A percentile compares a stretch with the other conserved stretches of the same genome.
Conservation (phyloP, 2,113 vertebrate genomes). For the Baryphthengus martii region DNA sequence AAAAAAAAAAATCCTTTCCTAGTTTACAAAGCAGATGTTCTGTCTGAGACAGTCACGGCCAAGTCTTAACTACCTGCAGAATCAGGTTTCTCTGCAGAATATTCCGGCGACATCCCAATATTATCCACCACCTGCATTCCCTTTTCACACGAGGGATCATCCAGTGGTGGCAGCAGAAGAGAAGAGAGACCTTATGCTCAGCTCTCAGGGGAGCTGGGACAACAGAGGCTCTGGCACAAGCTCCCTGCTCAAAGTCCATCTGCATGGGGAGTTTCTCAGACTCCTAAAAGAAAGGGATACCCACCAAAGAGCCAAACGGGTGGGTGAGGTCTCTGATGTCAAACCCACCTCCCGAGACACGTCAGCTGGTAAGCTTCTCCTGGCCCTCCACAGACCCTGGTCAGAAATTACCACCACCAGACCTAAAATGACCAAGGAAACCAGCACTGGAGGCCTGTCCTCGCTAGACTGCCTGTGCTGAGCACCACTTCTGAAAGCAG, state of each 20-base stretch:
- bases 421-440: background rate
- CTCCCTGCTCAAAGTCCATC: background rate
- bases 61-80: background rate
- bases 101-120: rapidly evolving
- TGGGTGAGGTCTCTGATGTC: background rate
- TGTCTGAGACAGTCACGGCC: background rate
- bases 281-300: background rate
- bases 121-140: background rate
- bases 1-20: background rate
- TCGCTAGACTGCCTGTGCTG: background rate
- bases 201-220: background rate
- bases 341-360: background rate
- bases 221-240: rapidly evolving
- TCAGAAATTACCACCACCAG: background rate
- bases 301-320: too few relatives aligned
- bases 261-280: background rate
- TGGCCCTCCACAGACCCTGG: background rate
- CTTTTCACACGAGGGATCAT: too few relatives aligned
- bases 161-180: too few relatives aligned
- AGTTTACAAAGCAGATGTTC: background rate
- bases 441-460: background rate
- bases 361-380: background rate
- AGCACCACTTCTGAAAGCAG: background rate
- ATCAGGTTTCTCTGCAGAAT: background rate
- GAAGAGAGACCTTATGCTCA: background rate